Conservation (phyloP, 2,888 invertebrate genomes). For the Meteorus cinctellus region DNA sequence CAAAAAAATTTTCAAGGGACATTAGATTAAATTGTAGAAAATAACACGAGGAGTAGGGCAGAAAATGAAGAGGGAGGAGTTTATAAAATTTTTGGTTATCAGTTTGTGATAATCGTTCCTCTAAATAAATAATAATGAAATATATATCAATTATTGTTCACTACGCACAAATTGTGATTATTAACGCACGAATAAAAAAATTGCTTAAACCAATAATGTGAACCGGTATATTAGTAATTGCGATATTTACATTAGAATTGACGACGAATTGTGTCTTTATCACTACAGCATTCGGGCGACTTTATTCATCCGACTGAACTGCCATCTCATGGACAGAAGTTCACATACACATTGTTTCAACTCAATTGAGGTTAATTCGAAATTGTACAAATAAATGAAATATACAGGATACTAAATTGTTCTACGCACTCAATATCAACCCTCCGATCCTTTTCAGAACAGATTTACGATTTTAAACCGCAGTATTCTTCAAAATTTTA, state of each 20-base stretch:
- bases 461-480: conserved; percentile 18
- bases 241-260: conserved; percentile 67
- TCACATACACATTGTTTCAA: conserved; percentile 38
- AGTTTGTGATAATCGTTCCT: neutral
- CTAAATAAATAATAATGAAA: conserved; percentile 25
- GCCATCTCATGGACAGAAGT: conserved; percentile 47
- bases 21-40: conserved; percentile 16
- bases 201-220: conserved; percentile 36
- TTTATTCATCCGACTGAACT: conserved; percentile 56
- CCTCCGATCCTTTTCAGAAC: neutral
- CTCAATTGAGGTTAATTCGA: conserved; percentile 61
- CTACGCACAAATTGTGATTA: conserved; percentile 18
- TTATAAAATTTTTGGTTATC: conserved; percentile 52
- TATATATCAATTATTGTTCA: conserved; percentile 49
- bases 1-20: conserved; percentile 39
- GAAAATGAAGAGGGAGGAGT: conserved; percentile 47
- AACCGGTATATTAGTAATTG: conserved; percentile 50
- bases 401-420: neutral
- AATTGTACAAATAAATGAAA: neutral
- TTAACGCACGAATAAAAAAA: conserved; percentile 36
- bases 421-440: neutral
- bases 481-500: neutral
- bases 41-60: conserved; percentile 44
- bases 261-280: conserved; percentile 59
- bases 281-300: conserved; percentile 63